phyloP scores from a whole-genome alignment of 2,888 invertebrate genomes.

The Protophormia terraenovae region DNA sequence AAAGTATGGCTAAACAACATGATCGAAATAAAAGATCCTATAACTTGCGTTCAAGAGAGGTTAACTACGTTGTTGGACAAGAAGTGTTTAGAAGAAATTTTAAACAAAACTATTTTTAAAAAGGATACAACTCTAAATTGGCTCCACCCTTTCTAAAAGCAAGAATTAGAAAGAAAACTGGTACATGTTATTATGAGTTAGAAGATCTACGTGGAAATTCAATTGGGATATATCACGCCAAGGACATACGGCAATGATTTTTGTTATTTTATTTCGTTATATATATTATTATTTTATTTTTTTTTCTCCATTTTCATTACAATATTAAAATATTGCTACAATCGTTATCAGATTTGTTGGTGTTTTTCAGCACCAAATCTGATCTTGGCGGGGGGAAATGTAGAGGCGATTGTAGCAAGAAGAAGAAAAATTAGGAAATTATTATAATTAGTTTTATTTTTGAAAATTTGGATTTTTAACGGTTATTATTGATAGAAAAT shows the following conservation, averaged over 20 bases:
- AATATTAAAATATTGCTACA: no score
- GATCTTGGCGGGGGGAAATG: slow-evolving; percentile 8
- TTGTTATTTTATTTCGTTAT: no score
- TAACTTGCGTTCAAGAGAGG: no score
- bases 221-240: not conserved
- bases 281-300: no score
- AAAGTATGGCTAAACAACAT: no score
- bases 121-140: not conserved
- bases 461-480: no score
- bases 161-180: not conserved
- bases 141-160: not conserved
- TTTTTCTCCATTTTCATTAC: no score
- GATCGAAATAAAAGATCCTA: no score
- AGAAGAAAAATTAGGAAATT: no score
- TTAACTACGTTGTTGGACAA: no score
- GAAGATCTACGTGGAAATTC: not conserved
- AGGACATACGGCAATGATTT: not conserved
- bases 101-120: not conserved
- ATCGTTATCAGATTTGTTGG: not conserved
- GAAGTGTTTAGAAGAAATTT: not conserved
- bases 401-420: slow-evolving; percentile 4
- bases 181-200: not conserved
- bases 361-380: not conserved
- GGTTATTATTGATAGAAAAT: no score
- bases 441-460: no score